Conservation (phyloP, 2,113 vertebrate genomes). For the Castor canadensis region DNA sequence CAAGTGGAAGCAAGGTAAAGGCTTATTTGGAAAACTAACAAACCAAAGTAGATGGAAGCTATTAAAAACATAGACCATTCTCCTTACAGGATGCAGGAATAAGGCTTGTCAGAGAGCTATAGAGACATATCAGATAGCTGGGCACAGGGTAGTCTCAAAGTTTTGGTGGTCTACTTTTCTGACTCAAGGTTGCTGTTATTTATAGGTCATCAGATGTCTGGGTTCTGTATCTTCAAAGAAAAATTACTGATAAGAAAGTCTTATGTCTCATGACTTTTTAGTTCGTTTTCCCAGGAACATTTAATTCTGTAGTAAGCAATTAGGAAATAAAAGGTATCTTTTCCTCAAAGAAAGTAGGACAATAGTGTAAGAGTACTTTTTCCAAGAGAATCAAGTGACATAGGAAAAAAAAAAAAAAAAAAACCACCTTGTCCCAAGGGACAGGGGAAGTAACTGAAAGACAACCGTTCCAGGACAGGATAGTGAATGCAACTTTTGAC, state of each 20-base stretch:
- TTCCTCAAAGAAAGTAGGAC: not conserved
- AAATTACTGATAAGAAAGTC: not conserved
- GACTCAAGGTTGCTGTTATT: not conserved
- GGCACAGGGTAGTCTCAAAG: too few species aligned
- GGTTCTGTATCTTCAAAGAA: not conserved
- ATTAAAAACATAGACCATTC: too few species aligned
- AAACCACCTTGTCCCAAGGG: not conserved
- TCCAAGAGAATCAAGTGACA: not conserved
- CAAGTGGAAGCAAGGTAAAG: too few species aligned
- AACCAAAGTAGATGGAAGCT: too few species aligned
- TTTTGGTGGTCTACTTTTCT: too few species aligned
- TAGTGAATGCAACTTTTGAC: not conserved
- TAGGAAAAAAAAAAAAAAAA: too few species aligned
- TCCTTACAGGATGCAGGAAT: too few species aligned
- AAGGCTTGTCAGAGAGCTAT: too few species aligned
- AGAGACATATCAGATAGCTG: too few species aligned
- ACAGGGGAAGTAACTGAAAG: not conserved
- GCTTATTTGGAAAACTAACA: too few species aligned
- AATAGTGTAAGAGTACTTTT: not conserved
- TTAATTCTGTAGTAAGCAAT: not conserved
- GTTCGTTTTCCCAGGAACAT: not conserved
- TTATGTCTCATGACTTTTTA: not conserved
- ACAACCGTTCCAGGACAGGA: not conserved
- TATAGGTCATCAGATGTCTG: not conserved
- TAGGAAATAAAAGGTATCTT: not conserved